Evolutionary conservation across 2,888 invertebrate genomes (phyloP), one percentile per base, ranked within the genome.

Genomic region (Drosophila rellima): DNA sequence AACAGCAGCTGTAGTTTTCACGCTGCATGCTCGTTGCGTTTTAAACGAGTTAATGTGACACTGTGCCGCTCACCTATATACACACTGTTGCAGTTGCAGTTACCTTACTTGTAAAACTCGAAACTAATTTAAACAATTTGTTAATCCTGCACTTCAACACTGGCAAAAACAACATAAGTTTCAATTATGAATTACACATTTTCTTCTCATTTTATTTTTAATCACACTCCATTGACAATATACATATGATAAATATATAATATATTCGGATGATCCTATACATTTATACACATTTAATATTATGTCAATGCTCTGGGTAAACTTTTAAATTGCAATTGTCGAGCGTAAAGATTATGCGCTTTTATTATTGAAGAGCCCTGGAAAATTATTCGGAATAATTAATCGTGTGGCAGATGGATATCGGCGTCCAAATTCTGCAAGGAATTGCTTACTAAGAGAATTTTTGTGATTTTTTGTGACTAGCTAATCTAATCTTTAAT

Each of bases 1-100:
- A 33, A 55, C 74, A 70, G 67, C 82, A 80, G 88, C 88, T 86
- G 82, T 80, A 82, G 79, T 72, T 88, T 82, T 82, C 80, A 88
- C 79, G 74, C 75, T 62, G 74, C 88, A 88, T 86, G 88, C 82
- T 85, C 72, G 75, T 74, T 82, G 83, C 66, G 70, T 70, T 86
- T 82, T 73, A 82, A 82, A 74, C 74, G 68, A 75, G 75, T 75
- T 75, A 75, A 75, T 74, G 75, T 64, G 79, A 75, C 74, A 78
- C 74, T 63, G 26, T 59, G 52, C 40, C 54, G 31, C 37, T 60
- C 60, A 61, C 29, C 37, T 31, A 48, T 17, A 40, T n/a, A 33
- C 35, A 40, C 23, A 60, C 44, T 15, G 15, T 18, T 8, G 47
- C 13, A 15, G 5, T 39, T 44, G 33, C 2, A 52, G 51, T 29